phyloP scores from a whole-genome alignment of 1,140 invertebrate species.

The Heliconius melpomene region DNA sequence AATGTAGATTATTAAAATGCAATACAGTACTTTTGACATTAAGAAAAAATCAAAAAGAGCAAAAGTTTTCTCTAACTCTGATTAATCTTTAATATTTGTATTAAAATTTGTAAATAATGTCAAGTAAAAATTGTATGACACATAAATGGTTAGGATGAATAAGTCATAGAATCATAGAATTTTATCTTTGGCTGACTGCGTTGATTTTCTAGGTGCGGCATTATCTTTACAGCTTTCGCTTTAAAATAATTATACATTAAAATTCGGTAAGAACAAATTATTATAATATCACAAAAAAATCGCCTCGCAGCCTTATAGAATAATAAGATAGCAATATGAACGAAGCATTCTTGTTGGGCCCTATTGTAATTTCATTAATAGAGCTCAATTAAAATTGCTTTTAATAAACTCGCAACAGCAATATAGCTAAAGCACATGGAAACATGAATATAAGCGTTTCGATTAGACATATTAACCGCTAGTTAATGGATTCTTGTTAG shows the following conservation, averaged over 20 bases:
- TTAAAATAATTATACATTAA: background rate
- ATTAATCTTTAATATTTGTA: too few relatives aligned
- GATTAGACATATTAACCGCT: background rate
- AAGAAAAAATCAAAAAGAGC: too few relatives aligned
- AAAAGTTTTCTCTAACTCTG: too few relatives aligned
- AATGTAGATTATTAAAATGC: too few relatives aligned
- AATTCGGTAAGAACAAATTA: background rate
- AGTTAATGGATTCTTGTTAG: background rate
- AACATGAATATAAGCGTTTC: background rate
- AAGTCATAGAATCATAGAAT: background rate
- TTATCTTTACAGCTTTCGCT: background rate
- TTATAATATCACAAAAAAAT: background rate
- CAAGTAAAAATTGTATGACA: background rate
- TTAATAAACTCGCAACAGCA: slow-evolving; percentile 2
- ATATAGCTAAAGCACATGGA: background rate
- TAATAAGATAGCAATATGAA: background rate
- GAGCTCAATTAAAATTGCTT: background rate
- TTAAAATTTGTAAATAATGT: background rate
- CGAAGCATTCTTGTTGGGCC: background rate
- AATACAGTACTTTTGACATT: too few relatives aligned
- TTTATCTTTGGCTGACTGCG: slow-evolving; percentile 1
- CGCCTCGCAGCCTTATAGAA: background rate
- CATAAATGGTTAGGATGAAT: slow-evolving; percentile 10
- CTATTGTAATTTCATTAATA: slow-evolving; percentile 6
- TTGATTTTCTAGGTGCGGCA: background rate